These are phyloP conservation scores for Criorhina ranunculi DNA, from an alignment of 2,888 invertebrate genomes.

Conservation along the genomic window DNA sequence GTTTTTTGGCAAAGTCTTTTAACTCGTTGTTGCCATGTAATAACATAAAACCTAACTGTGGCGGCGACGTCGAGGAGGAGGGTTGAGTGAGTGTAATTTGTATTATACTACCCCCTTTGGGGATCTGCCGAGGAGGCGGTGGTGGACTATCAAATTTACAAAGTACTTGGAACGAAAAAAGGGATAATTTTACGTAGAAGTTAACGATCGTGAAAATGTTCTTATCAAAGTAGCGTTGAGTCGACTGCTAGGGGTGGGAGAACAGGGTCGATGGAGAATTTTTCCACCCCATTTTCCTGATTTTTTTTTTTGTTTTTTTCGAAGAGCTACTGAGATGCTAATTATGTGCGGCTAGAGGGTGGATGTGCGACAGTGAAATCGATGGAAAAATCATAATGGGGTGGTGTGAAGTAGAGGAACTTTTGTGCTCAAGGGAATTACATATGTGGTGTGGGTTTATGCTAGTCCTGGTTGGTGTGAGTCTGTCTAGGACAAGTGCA, in stretches of 20 bases:
- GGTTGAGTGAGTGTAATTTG: slow-evolving; percentile 69
- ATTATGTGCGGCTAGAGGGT: slow-evolving; percentile 64
- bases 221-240: slow-evolving; percentile 75
- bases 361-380: slow-evolving; percentile 6
- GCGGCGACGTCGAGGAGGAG: slow-evolving; percentile 62
- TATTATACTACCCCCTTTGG: slow-evolving; percentile 56
- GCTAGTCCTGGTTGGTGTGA: not conserved
- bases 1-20: slow-evolving; percentile 74
- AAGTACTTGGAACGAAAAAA: slow-evolving; percentile 75
- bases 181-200: slow-evolving; percentile 77
- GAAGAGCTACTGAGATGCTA: slow-evolving; percentile 55
- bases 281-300: slow-evolving; percentile 70
- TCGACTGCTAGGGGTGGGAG: slow-evolving; percentile 24
- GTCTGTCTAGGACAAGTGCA: slow-evolving; percentile 32
- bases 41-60: slow-evolving; percentile 77
- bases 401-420: slow-evolving; percentile 30
- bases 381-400: slow-evolving; percentile 25
- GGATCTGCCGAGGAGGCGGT: slow-evolving; percentile 29
- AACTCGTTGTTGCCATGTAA: slow-evolving; percentile 77
- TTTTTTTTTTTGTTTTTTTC: slow-evolving; percentile 18
- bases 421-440: slow-evolving; percentile 50
- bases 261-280: slow-evolving; percentile 41
- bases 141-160: slow-evolving; percentile 76
- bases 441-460: slow-evolving; percentile 51
- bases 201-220: slow-evolving; percentile 77